Evolutionary conservation across 1,140 invertebrate genomes (phyloP).

Genomic region (Musca domestica): DNA sequence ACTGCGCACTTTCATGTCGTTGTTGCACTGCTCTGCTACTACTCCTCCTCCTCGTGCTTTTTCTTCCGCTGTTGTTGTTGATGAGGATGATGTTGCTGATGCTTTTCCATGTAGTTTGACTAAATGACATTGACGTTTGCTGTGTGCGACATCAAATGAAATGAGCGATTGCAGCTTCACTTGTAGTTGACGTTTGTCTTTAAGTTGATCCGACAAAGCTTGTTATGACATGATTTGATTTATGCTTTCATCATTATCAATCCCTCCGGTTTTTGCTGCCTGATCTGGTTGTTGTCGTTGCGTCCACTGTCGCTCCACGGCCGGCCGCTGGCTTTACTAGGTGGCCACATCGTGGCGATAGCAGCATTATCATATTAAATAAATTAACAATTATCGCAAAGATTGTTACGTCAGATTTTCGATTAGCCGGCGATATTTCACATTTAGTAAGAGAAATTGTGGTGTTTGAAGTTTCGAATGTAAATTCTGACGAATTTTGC

Average conservation of each 20-base stretch:
- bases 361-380: too few species aligned
- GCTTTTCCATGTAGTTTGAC: slow-evolving; percentile 17
- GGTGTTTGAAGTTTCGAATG: too few species aligned
- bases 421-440: too few species aligned
- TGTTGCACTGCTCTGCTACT: neutral
- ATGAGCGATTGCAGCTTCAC: slow-evolving; percentile 20
- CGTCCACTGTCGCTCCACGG: neutral
- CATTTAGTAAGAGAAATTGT: too few species aligned
- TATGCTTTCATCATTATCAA: slow-evolving; percentile 22
- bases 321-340: neutral
- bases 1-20: neutral
- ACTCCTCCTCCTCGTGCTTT: too few species aligned
- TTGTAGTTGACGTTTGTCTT: slow-evolving; percentile 20
- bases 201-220: slow-evolving; percentile 13
- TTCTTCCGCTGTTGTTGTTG: too few species aligned
- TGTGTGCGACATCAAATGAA: slow-evolving; percentile 21
- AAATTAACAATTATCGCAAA: too few species aligned
- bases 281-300: neutral
- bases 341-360: neutral
- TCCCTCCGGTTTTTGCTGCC: neutral
- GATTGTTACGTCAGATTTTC: too few species aligned
- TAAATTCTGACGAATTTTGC: too few species aligned
- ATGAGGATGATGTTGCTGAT: slow-evolving; percentile 4
- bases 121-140: slow-evolving; percentile 21
- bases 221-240: slow-evolving; percentile 22